Percentiles rank a stretch among this genome's conserved stretches.
phyloP scores from a whole-genome alignment of 2,888 invertebrate genomes.

The Clusia tigrina region DNA sequence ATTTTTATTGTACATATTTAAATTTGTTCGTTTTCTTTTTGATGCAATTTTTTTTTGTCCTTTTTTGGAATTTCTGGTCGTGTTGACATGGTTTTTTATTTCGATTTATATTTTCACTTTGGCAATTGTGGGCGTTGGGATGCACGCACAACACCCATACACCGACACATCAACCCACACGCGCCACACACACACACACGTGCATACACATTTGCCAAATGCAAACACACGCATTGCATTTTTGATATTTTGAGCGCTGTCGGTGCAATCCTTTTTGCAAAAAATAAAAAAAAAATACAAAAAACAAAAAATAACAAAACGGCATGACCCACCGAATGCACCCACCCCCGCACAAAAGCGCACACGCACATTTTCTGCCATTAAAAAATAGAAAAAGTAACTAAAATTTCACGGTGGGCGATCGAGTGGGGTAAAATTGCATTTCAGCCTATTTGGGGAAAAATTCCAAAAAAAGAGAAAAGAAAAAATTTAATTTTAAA shows the following conservation, averaged over 20 bases:
- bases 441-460: background rate
- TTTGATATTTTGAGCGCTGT: conserved; percentile 11
- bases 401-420: background rate
- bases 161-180: no score
- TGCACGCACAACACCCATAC: no score
- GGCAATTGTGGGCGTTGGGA: no score
- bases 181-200: no score
- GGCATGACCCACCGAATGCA: conserved; percentile 4
- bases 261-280: background rate
- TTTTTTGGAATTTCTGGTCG: conserved; percentile 10
- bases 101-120: conserved; percentile 10
- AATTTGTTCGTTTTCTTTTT: conserved; percentile 15
- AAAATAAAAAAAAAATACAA: no score
- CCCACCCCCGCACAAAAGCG: background rate
- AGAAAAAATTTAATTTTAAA: conserved; percentile 3
- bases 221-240: conserved; percentile 30
- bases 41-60: conserved; percentile 2
- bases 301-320: no score
- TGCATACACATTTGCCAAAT: conserved; percentile 8
- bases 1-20: no score
- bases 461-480: background rate
- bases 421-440: background rate
- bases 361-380: conserved; percentile 8
- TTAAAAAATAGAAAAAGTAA: background rate
- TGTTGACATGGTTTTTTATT: conserved; percentile 22